Evolutionary conservation across 2,113 vertebrate genomes (phyloP).

Genomic region (Chaetodon auriga): DNA sequence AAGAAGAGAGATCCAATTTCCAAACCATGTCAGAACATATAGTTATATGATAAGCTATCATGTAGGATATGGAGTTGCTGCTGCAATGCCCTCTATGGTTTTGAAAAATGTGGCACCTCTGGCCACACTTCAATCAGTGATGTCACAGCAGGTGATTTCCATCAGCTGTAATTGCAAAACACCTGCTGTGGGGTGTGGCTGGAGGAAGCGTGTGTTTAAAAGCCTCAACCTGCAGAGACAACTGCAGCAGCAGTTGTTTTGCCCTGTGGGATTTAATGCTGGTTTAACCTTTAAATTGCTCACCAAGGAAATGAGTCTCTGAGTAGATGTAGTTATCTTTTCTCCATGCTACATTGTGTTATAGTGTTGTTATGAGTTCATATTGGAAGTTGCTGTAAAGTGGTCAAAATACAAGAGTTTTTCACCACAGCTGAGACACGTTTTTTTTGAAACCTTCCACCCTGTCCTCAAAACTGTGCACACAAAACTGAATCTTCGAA

Average conservation of each 20-base stretch:
- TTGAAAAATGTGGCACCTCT: neutral
- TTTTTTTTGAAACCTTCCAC: no score
- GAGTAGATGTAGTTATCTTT: neutral
- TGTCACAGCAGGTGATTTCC: conserved; percentile 2
- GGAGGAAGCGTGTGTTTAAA: neutral
- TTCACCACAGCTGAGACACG: no score
- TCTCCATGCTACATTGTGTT: neutral
- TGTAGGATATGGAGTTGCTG: neutral
- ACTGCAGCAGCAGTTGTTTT: neutral
- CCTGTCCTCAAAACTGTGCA: no score
- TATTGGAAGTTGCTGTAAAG: neutral
- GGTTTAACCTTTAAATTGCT: conserved; percentile 29
- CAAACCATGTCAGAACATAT: neutral
- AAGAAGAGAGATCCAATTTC: neutral
- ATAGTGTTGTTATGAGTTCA: neutral
- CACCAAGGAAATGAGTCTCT: neutral
- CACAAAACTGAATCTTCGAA: no score
- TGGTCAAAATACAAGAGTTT: neutral
- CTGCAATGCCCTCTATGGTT: neutral
- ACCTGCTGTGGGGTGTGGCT: conserved; percentile 10
- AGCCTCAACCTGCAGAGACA: neutral
- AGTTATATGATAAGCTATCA: neutral
- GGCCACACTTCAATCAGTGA: conserved; percentile 5
- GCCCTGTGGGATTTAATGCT: neutral
- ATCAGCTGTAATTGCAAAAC: conserved; percentile 5